Conservation (phyloP, 2,797 vertebrate genomes). For the Chrysocyon brachyurus region DNA sequence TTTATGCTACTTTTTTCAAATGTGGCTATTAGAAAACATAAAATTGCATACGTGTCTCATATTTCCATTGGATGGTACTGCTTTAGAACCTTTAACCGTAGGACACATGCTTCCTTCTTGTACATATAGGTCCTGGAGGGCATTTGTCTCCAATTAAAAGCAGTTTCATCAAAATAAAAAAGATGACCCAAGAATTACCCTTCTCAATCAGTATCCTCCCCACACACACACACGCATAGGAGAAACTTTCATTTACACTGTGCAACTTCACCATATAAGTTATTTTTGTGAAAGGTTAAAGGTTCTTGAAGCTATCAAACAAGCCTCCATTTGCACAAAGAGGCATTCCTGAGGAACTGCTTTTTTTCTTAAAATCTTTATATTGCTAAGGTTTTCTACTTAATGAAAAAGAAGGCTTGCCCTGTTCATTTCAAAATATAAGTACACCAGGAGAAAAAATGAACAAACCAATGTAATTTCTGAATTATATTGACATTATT, state of each 20-base stretch:
- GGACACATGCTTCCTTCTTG: neutral
- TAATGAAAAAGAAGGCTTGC: neutral
- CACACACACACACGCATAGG: neutral
- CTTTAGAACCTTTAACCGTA: constrained; percentile 14
- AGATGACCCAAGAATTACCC: neutral
- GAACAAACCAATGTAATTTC: constrained; percentile 6
- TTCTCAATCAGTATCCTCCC: neutral
- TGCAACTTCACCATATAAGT: constrained; percentile 47
- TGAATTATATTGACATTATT: constrained; percentile 1
- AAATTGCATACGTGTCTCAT: neutral
- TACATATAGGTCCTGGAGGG: neutral
- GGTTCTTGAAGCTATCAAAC: neutral
- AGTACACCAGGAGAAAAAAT: neutral
- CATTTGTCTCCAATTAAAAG: constrained; percentile 27
- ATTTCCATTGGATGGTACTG: constrained; percentile 12
- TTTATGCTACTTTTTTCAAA: constrained; percentile 13
- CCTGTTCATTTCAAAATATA: neutral
- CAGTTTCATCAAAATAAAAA: constrained; percentile 49
- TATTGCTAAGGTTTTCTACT: neutral
- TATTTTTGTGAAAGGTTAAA: neutral
- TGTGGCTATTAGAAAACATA: constrained; percentile 30
- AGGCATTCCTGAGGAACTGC: neutral
- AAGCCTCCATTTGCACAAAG: neutral
- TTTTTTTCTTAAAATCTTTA: neutral
- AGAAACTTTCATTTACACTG: constrained; percentile 56